Conservation (phyloP, 37 sponge, comb jelly and placozoan genomes). For the Halisarca cf. caerulea region DNA sequence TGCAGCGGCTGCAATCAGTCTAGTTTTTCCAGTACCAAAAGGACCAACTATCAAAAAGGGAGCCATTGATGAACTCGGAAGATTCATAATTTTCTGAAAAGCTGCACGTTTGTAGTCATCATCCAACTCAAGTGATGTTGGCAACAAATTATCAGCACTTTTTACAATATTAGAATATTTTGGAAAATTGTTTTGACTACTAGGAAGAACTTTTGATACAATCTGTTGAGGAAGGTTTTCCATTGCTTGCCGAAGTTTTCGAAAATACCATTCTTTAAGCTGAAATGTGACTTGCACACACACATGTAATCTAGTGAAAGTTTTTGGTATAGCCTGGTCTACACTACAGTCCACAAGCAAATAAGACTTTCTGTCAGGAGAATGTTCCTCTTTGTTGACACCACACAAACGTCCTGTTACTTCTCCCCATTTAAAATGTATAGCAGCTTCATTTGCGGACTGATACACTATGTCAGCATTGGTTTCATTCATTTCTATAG, state of each 20-base stretch:
- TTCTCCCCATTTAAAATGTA: not conserved
- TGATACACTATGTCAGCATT: not conserved
- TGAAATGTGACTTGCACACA: conserved; percentile 37
- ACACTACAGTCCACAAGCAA: not conserved
- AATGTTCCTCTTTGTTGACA: not conserved
- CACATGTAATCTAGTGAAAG: not conserved
- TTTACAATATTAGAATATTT: not conserved
- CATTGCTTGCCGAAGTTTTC: conserved; percentile 42
- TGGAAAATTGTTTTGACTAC: not conserved
- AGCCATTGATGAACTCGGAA: conserved; percentile 15
- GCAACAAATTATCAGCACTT: not conserved
- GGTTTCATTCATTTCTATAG: not conserved
- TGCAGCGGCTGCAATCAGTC: conserved; percentile 59
- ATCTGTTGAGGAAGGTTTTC: conserved; percentile 13
- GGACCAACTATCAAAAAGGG: conserved; percentile 66
- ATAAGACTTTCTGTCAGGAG: not conserved
- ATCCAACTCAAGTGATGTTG: not conserved
- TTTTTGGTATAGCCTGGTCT: too few relatives aligned
- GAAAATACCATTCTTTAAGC: conserved; percentile 67
- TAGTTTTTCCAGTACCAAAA: conserved; percentile 83
- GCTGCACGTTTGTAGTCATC: conserved; percentile 28
- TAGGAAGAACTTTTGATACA: conserved; percentile 45
- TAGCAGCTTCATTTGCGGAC: not conserved
- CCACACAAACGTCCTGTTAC: not conserved
- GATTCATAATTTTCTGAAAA: conserved; percentile 7